These are phyloP conservation scores for Muraenolepis orangiensis DNA, from an alignment of 2,797 vertebrate species.

Conservation along the genomic window DNA sequence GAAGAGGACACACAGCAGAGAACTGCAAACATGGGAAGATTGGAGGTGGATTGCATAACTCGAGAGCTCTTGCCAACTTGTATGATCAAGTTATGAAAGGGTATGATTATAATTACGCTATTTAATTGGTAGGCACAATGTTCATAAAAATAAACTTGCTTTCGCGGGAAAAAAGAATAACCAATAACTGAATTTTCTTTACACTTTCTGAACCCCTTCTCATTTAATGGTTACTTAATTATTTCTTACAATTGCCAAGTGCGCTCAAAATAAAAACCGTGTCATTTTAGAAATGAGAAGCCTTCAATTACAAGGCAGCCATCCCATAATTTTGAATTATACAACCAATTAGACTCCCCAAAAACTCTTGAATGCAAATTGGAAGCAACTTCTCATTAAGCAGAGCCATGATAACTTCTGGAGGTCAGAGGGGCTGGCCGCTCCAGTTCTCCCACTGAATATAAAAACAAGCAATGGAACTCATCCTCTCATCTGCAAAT, in stretches of 20 bases:
- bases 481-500: constrained; percentile 52
- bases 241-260: background rate
- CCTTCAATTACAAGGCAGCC: constrained; percentile 24
- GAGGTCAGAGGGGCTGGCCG: constrained; percentile 46
- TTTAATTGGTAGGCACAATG: background rate
- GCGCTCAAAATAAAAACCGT: background rate
- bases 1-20: background rate
- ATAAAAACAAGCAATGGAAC: constrained; percentile 48
- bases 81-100: background rate
- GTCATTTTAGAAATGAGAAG: constrained; percentile 20
- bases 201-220: background rate
- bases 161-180: background rate
- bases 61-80: background rate
- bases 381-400: constrained; percentile 58
- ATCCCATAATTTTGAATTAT: constrained; percentile 39
- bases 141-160: background rate
- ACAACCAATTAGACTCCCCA: constrained; percentile 46
- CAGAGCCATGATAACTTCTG: constrained; percentile 51
- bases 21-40: constrained; percentile 6
- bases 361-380: constrained; percentile 57
- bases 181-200: background rate
- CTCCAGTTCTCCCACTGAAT: constrained; percentile 56
- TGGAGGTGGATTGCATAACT: background rate
- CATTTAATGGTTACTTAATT: background rate
- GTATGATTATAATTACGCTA: background rate